Conservation (phyloP, 2,888 invertebrate genomes). For the Chrysina gloriosa region DNA sequence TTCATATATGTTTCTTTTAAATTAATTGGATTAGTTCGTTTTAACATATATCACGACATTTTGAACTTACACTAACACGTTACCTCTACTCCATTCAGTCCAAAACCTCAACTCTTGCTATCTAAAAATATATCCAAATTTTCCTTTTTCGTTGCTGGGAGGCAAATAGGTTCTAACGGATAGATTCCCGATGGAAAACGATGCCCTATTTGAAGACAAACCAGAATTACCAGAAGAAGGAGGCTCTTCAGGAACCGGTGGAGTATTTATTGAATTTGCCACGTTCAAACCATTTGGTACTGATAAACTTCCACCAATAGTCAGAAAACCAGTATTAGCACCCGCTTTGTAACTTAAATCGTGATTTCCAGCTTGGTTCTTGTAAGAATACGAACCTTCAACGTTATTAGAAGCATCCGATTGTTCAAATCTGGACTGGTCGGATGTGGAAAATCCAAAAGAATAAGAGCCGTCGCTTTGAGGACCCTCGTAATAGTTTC, state of each 20-base stretch:
- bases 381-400: constrained; percentile 54
- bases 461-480: too few species aligned
- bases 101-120: constrained; percentile 18
- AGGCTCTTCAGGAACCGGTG: too few species aligned
- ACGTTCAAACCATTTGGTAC: constrained; percentile 48
- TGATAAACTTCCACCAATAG: constrained; percentile 61
- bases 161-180: constrained; percentile 52
- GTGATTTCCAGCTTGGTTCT: constrained; percentile 49
- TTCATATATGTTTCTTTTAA: too few species aligned
- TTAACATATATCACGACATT: neutral
- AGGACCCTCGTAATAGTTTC: too few species aligned
- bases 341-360: constrained; percentile 50
- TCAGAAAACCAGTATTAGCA: constrained; percentile 51
- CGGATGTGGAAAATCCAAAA: too few species aligned
- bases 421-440: too few species aligned
- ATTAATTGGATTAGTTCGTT: too few species aligned
- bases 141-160: constrained; percentile 50
- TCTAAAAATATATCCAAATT: constrained; percentile 54
- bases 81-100: neutral
- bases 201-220: too few species aligned
- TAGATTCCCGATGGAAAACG: constrained; percentile 42
- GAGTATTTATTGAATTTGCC: neutral
- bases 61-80: neutral
- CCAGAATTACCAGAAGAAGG: too few species aligned
- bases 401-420: too few species aligned